Evolutionary conservation across 2,888 invertebrate genomes (phyloP).

Genomic region (Acanthosepion esculentum): DNA sequence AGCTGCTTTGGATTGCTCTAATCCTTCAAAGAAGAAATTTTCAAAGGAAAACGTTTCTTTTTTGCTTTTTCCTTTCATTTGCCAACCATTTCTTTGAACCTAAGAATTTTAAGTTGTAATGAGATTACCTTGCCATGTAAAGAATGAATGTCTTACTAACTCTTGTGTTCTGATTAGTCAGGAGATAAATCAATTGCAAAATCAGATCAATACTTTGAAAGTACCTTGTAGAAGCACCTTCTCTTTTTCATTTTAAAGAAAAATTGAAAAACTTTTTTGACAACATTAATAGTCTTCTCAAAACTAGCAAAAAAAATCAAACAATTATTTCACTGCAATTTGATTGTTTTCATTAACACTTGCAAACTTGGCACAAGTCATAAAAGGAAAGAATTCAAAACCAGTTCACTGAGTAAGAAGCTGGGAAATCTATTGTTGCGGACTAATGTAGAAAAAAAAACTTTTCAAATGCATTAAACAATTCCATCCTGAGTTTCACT

Average conservation of each 20-base stretch:
- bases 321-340: neutral
- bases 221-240: neutral
- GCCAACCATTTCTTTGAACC: neutral
- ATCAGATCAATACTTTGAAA: neutral
- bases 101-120: neutral
- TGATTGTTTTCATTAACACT: neutral
- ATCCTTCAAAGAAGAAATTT: constrained; percentile 22
- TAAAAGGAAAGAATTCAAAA: too few relatives aligned
- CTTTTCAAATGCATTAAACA: too few relatives aligned
- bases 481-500: too few relatives aligned
- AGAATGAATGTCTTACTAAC: constrained; percentile 1
- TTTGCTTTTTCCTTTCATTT: neutral
- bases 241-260: neutral
- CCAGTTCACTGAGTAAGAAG: too few relatives aligned
- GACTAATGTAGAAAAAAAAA: too few relatives aligned
- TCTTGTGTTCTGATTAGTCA: neutral
- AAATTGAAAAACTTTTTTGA: neutral
- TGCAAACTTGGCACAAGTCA: too few relatives aligned
- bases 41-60: neutral
- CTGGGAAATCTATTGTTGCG: too few relatives aligned
- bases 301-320: neutral
- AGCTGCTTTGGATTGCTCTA: neutral
- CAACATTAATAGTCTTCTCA: neutral
- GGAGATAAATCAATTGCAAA: neutral
- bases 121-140: neutral